Evolutionary conservation across 2,113 vertebrate genomes (phyloP).

Genomic region (Etheostoma spectabile): DNA sequence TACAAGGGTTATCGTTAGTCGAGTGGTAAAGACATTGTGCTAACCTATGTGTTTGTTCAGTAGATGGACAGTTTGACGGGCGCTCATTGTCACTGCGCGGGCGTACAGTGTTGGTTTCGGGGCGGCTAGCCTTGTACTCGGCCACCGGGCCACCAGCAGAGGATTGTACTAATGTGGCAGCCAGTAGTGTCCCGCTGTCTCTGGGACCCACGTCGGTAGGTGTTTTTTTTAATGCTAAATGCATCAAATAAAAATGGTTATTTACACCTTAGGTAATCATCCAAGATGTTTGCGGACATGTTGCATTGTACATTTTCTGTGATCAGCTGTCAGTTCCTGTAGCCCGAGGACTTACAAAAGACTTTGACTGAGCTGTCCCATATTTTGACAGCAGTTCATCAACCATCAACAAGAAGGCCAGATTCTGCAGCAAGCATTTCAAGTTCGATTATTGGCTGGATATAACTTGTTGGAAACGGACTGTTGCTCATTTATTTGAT

Average conservation of each 20-base stretch:
- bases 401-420: constrained; percentile 40
- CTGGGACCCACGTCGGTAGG: constrained; percentile 43
- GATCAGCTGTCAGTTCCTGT: constrained; percentile 15
- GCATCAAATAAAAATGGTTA: constrained; percentile 5
- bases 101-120: constrained; percentile 74
- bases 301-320: constrained; percentile 18
- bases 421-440: constrained; percentile 27
- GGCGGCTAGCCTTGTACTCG: constrained; percentile 78
- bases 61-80: constrained; percentile 70
- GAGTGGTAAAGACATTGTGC: neutral
- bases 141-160: constrained; percentile 65
- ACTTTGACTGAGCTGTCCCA: constrained; percentile 67
- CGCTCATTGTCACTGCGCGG: constrained; percentile 68
- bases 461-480: constrained; percentile 20
- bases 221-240: constrained; percentile 10
- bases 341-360: constrained; percentile 45
- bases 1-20: neutral
- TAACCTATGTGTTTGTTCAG: neutral
- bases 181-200: constrained; percentile 61
- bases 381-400: constrained; percentile 61
- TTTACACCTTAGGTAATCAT: neutral
- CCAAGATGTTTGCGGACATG: constrained; percentile 14
- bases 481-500: constrained; percentile 30
- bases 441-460: constrained; percentile 13
- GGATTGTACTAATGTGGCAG: constrained; percentile 71